Percentiles rank a stretch among this genome's conserved stretches.
phyloP scores from a whole-genome alignment of 2,888 invertebrate species.

The Hirtodrosophila duncani region DNA sequence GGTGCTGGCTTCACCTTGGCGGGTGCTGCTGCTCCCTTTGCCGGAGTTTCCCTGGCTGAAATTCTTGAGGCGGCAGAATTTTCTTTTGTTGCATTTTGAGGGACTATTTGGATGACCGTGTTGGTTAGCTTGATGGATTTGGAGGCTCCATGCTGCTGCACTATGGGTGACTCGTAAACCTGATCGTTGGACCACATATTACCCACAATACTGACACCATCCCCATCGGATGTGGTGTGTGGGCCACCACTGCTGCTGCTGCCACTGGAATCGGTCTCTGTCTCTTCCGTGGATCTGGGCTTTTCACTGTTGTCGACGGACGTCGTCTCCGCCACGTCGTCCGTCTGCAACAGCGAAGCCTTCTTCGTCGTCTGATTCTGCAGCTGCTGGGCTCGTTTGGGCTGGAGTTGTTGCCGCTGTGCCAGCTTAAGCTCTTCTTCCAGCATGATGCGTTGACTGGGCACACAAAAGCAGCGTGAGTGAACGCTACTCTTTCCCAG shows the following conservation, averaged over 20 bases:
- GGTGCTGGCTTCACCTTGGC: background rate
- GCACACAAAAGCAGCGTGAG: constrained; percentile 14
- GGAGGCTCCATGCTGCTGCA: background rate
- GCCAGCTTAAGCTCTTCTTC: constrained; percentile 19
- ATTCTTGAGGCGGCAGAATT: background rate
- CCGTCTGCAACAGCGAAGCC: constrained; percentile 6
- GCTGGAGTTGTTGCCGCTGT: constrained; percentile 16
- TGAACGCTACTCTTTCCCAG: background rate
- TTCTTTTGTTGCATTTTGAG: background rate
- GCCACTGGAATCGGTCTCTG: background rate
- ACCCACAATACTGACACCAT: constrained; percentile 19
- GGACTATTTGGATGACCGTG: constrained; percentile 47
- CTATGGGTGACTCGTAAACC: background rate
- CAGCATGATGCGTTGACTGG: constrained; percentile 25
- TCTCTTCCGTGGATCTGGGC: background rate
- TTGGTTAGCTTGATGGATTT: constrained; percentile 50
- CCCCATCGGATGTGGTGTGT: background rate
- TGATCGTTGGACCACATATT: constrained; percentile 22
- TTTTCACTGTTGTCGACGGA: constrained; percentile 25
- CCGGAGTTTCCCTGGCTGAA: constrained; percentile 1
- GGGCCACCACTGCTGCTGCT: background rate
- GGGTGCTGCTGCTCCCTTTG: background rate
- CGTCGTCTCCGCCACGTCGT: background rate
- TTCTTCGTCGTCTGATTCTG: background rate
- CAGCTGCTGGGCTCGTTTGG: background rate